These are phyloP conservation scores for Syrrhaptes paradoxus DNA, from an alignment of 2,113 vertebrate species.

Conservation along the genomic window DNA sequence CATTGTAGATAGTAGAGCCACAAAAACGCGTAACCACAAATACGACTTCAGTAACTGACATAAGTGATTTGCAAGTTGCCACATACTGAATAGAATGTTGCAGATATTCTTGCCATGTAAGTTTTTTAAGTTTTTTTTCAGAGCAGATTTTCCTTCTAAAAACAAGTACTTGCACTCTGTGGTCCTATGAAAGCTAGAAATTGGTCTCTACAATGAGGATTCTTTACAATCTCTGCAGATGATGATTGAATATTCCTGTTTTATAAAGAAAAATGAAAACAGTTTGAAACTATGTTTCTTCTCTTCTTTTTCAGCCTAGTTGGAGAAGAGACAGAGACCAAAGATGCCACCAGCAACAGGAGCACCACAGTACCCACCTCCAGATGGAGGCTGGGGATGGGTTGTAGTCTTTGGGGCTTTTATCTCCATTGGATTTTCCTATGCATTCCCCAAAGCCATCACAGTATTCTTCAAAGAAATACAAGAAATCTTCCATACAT, in stretches of 20 bases:
- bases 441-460: constrained; percentile 95
- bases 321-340: constrained; percentile 35
- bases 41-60: not conserved
- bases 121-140: not conserved
- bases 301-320: constrained; percentile 35
- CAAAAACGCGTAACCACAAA: not conserved
- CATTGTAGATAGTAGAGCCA: not conserved
- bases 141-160: not conserved
- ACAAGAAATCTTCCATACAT: constrained; percentile 86
- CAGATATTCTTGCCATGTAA: not conserved
- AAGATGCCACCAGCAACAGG: constrained; percentile 81
- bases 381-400: constrained; percentile 98
- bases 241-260: not conserved
- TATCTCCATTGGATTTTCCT: constrained; percentile 97
- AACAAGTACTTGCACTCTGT: accelerated
- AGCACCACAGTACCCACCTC: constrained; percentile 74
- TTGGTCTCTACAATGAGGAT: not conserved
- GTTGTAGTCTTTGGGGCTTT: constrained; percentile 89
- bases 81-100: not conserved
- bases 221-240: not conserved
- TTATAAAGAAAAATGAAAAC: not conserved
- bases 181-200: not conserved
- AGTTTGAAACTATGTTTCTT: not conserved
- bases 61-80: not conserved
- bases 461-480: constrained; percentile 98